Base-by-base conservation (phyloP, 2,888 invertebrate genomes). In the Pseudococcus jackbeardsleyi region DNA sequence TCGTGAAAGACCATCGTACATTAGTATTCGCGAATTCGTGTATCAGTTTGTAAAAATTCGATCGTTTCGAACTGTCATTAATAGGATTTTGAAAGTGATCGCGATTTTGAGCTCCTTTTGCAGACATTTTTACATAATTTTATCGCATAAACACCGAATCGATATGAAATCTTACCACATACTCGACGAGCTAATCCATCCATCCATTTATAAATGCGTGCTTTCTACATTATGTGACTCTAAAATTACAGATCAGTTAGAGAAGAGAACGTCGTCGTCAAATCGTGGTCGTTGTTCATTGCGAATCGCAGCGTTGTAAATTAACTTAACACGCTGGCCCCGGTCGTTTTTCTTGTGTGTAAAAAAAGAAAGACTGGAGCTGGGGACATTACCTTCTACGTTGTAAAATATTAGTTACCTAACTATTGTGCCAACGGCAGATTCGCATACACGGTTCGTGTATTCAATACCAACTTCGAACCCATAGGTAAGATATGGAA, bases 201-300 rank as follows among this genome's bases (percentile, higher is more conserved):
- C 54, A 54, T n/a, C n/a, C 12, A 12, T 68, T 46, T 84, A 50
- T 15, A 6, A 64, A n/a, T 64, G 54, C 8, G 54, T 54, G 54
- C n/a, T 54, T 64, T 85, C 85, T 85, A 87, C 50, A 87, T 87
- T 68, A 87, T 87, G 46, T 87, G 86, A 87, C 86, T 87, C 77
- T 87, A 87, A 87, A 64, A 68, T 87, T 87, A 48, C 86, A 87
- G 86, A 87, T 87, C 54, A 7, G 9, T 46, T 50, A 50, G 22
- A 77, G 77, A 77, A 77, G 77, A 54, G 54, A 54, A 54, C 17
- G 54, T 54, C 54, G 8, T 54, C 54, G n/a, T 54, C 54, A 54
- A 17, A 54, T 54, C 54, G 54, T 54, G 54, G 17, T 54, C 77
- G 77, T 22, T 77, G 77, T 42, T 42, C 77, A 77, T 42, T 39